phyloP scores from a whole-genome alignment of 2,113 vertebrate genomes.

The Anoplopoma fimbria region DNA sequence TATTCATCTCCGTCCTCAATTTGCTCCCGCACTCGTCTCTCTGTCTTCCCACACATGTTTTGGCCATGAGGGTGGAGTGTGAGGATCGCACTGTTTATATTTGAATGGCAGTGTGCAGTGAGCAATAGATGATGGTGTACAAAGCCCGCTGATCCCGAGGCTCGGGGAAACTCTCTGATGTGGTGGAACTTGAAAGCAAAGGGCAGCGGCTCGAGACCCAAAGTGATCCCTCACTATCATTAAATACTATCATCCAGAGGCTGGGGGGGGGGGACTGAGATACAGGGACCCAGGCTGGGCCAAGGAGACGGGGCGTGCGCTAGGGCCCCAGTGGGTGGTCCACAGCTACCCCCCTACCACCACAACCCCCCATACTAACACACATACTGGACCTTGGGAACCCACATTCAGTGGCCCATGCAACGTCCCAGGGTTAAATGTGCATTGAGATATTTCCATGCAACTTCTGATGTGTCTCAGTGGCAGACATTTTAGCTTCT shows the following conservation, averaged over 20 bases:
- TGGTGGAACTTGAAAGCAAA: conserved; percentile 80
- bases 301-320: conserved; percentile 55
- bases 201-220: conserved; percentile 73
- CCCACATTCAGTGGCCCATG: conserved; percentile 37
- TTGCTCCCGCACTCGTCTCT: conserved; percentile 61
- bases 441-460: conserved; percentile 26
- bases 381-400: conserved; percentile 56
- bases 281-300: conserved; percentile 59
- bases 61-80: conserved; percentile 71
- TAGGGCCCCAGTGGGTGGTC: conserved; percentile 82
- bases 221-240: conserved; percentile 84
- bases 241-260: conserved; percentile 79
- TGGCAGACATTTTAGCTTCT: conserved; percentile 43
- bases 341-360: conserved; percentile 40
- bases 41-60: conserved; percentile 73
- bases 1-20: conserved; percentile 55
- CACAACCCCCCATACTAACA: conserved; percentile 14
- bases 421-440: conserved; percentile 41
- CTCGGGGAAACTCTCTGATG: conserved; percentile 78
- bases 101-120: conserved; percentile 79
- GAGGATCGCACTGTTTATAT: conserved; percentile 82
- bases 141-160: conserved; percentile 77
- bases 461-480: conserved; percentile 28
- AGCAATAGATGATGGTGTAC: conserved; percentile 82
- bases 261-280: conserved; percentile 46